phyloP scores from a whole-genome alignment of 1,140 invertebrate genomes.

The Monochamus saltuarius region DNA sequence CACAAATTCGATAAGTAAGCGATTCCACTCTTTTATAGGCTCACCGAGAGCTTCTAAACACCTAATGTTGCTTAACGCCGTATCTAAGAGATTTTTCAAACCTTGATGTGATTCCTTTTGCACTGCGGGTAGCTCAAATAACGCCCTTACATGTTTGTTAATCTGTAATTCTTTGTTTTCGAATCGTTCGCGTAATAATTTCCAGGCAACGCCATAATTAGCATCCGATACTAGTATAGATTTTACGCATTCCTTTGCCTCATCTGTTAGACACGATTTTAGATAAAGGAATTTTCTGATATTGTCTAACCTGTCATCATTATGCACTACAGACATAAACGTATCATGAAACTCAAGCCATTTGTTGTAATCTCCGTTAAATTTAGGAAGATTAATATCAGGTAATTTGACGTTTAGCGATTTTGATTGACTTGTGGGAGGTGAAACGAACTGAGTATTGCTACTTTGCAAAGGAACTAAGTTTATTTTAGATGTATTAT shows the following conservation, averaged over 20 bases:
- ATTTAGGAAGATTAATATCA: slow-evolving; percentile 14
- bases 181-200: slow-evolving; percentile 10
- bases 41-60: no score
- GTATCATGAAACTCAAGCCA: slow-evolving; percentile 22
- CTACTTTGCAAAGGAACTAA: no score
- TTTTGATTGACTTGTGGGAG: no score
- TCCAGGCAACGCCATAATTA: slow-evolving; percentile 16
- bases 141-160: slow-evolving; percentile 6
- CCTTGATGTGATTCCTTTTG: no score
- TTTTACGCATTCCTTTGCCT: slow-evolving; percentile 7
- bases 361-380: slow-evolving; percentile 6
- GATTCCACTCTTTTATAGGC: no score
- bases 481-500: no score
- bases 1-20: no score
- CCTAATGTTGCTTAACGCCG: no score
- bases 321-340: slow-evolving; percentile 9
- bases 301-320: not conserved
- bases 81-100: no score
- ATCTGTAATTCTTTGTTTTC: slow-evolving; percentile 16
- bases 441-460: no score
- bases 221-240: slow-evolving; percentile 9
- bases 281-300: slow-evolving; percentile 25
- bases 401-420: slow-evolving; percentile 9
- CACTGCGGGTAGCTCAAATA: slow-evolving; percentile 8
- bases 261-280: slow-evolving; percentile 3